Conservation (phyloP, 2,797 vertebrate genomes). For the Pangasius sanitwongsei region DNA sequence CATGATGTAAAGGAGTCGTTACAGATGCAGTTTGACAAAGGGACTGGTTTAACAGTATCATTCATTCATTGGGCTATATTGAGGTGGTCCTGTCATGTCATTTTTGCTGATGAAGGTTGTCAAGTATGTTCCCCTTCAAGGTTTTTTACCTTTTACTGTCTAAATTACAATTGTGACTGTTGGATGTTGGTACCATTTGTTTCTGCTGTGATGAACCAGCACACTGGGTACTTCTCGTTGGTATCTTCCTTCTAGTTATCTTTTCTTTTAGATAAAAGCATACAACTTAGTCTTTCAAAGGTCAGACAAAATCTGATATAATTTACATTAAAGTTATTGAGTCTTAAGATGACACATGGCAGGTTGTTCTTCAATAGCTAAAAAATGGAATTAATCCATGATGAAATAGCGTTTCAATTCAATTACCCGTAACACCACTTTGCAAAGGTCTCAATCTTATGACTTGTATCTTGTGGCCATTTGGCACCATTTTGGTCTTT, state of each 20-base stretch:
- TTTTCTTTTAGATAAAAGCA: not conserved
- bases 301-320: not conserved
- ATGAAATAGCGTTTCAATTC: not conserved
- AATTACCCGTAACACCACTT: not conserved
- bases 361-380: not conserved
- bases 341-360: not conserved
- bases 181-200: not conserved
- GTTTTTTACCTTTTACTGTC: not conserved
- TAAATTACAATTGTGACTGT: not conserved
- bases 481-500: not conserved
- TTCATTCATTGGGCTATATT: not conserved
- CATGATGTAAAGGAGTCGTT: not conserved
- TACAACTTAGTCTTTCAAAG: not conserved
- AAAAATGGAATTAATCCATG: not conserved
- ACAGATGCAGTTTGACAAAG: not conserved
- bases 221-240: not conserved
- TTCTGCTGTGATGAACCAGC: not conserved
- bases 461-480: not conserved
- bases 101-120: not conserved
- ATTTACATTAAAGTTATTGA: not conserved
- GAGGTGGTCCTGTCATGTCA: not conserved
- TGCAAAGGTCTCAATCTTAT: not conserved
- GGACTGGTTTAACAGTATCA: not conserved
- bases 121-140: not conserved
- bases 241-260: not conserved